Base-by-base conservation (phyloP, 1,140 invertebrate genomes). In the Asbolus verrucosus region DNA sequence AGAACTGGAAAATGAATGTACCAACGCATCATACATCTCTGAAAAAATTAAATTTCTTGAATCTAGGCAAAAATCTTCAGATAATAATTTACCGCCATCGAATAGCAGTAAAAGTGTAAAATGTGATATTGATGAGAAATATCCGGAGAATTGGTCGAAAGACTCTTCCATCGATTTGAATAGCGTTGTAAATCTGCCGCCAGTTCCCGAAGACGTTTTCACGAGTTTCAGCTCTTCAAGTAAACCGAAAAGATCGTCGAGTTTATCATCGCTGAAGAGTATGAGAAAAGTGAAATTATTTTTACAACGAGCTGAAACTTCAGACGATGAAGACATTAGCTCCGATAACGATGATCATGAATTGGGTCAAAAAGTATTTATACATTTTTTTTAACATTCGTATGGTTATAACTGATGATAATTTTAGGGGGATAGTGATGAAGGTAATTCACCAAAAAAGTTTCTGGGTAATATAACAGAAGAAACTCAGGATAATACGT, bases 121-220 rank as follows among this genome's bases (percentile, higher is more conserved):
- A 61, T 75, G 77, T 13, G 81, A 82, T 61, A 70, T 82, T 1
- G 77, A 83, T 70, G 81, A 82, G 73, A 82, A 81, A 71, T 83
- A 82, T 67, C 82, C 82, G 2, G 81, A 82, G 69, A 81, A 79
- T 65, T 75, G 79, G 72, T 82, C 82, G 1, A 75, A 77, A 60
- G 81, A 83, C 39, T 82, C 81, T 8, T 60, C 81, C 6, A 80
- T 82, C n/a, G 80, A 81, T 70, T 66, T 82, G 5, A 78, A 80
- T 62, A 81, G 76, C 67, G 76, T 80, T 3, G 75, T 76, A 0
- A 82, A 81, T 73, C 70, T 83, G 46, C 81, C 82, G 8, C 76
- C 82, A 14, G 81, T 83, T 6, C 82, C 82, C 1, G 82, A 83
- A 75, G 80, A 82, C 67, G 80, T 81, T 60, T 81, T 82, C 36